These are phyloP conservation scores for Quiscalus mexicanus DNA, from an alignment of 2,113 vertebrate genomes.

Conservation along the genomic window DNA sequence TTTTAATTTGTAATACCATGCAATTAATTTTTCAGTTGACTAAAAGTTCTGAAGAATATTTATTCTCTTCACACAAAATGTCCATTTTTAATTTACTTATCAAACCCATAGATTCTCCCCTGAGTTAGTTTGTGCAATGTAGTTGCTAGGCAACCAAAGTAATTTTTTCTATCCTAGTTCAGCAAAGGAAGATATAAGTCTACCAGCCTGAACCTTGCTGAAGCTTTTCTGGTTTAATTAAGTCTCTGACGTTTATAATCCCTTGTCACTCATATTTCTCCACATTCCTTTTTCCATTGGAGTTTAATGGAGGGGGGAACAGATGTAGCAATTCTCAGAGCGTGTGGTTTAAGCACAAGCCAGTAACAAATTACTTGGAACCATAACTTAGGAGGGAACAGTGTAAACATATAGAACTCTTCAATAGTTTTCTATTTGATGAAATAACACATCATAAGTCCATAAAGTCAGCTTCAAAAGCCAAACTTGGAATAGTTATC, in stretches of 20 bases:
- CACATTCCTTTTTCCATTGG: neutral
- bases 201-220: neutral
- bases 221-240: constrained; percentile 39
- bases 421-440: neutral
- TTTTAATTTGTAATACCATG: neutral
- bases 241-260: neutral
- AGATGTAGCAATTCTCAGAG: neutral
- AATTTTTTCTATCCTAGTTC: constrained; percentile 15
- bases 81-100: constrained; percentile 20
- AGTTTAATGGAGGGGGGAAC: neutral
- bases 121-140: neutral
- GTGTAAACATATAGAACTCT: neutral
- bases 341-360: neutral
- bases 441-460: neutral
- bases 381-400: neutral
- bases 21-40: neutral
- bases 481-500: neutral
- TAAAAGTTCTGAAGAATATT: neutral
- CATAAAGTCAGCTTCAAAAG: neutral
- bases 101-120: neutral
- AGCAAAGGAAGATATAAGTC: neutral
- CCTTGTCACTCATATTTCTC: neutral
- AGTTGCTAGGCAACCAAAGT: constrained; percentile 51
- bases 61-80: neutral
- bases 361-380: neutral